Evolutionary conservation across 2,888 invertebrate species (phyloP).

Genomic region (Brenthis daphne): DNA sequence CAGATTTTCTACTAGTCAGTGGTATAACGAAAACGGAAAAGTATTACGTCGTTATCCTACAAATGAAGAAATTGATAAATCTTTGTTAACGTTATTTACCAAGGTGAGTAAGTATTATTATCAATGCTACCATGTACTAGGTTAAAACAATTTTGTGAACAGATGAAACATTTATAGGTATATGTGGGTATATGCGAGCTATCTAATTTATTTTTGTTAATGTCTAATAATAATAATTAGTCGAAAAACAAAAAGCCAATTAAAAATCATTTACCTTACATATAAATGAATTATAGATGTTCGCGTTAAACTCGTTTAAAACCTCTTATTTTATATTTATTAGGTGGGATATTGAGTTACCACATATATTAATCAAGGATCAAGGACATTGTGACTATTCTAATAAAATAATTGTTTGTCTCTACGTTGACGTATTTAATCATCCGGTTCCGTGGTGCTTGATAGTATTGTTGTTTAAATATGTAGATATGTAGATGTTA

Average conservation of each 20-base stretch:
- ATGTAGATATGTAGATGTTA: not conserved
- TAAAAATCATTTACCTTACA: conserved; percentile 5
- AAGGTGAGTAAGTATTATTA: conserved; percentile 55
- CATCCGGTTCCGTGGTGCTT: conserved; percentile 8
- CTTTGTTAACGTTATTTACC: conserved; percentile 67
- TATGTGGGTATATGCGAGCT: not conserved
- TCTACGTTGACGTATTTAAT: conserved; percentile 2
- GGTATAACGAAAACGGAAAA: conserved; percentile 91
- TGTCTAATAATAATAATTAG: too few species aligned
- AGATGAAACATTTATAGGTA: not conserved
- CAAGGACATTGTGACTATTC: conserved; percentile 17
- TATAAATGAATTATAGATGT: not conserved
- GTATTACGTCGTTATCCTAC: conserved; percentile 81
- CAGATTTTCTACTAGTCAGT: conserved; percentile 90
- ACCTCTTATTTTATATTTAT: not conserved
- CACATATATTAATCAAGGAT: conserved; percentile 13
- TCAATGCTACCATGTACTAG: conserved; percentile 9
- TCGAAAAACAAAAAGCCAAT: not conserved
- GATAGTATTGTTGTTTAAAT: not conserved
- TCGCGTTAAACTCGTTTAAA: not conserved
- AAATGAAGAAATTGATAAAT: conserved; percentile 76
- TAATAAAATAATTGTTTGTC: conserved; percentile 12
- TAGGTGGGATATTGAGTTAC: not conserved
- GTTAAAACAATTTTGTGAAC: conserved; percentile 12
- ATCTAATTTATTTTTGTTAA: not conserved